Base-by-base conservation (phyloP, 2,113 vertebrate genomes). In the Trogon surrucura region DNA sequence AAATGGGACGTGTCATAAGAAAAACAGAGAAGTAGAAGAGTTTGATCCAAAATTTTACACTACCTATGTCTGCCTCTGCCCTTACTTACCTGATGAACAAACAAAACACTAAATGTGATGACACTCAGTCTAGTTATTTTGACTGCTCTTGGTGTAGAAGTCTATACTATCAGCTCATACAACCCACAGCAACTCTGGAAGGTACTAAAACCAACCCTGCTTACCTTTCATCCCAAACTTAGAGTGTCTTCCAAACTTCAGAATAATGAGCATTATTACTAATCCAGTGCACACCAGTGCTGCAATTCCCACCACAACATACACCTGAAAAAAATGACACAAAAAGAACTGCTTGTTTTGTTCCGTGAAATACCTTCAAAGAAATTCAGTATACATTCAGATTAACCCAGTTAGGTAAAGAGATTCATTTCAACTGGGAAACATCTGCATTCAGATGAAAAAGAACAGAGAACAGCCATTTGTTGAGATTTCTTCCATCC, bases 201-300 rank as follows among this genome's bases (percentile, higher is more conserved):
- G 10, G 47, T 89, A 95, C 51, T 71, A 97, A 96, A 93, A 74
- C 38, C 12, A 84, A 53, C 64, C 30, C 82, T 80, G 96, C 98
- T 98, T 99, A 99, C 99, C 99, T 99, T 99, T 99, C 98, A 99
- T 99, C 96, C 99, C 99, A 97, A 99, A 99, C 97, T 99, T 99
- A 58, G 99, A 99, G 88, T 99, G 99, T 80, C 99, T 99, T 95
- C 99, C 99, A 96, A 99, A 99, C 97, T 99, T 99, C 93, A 99
- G 98, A 96, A 99, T 98, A 95, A 99, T 98, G 79, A 99, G 97
- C 98, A 99, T 99, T 91, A 99, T 98, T 77, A 99, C 98, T 95
- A 99, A 98, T 89, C 99, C 99, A 45, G 98, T 99, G 96, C 99
- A 99, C 51, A 99, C 99, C 48, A 99, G 97, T 70, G 98, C 99